Evolutionary conservation across 2,797 vertebrate species (phyloP), one percentile per base, ranked within the genome.

Genomic region (Gila robusta): DNA sequence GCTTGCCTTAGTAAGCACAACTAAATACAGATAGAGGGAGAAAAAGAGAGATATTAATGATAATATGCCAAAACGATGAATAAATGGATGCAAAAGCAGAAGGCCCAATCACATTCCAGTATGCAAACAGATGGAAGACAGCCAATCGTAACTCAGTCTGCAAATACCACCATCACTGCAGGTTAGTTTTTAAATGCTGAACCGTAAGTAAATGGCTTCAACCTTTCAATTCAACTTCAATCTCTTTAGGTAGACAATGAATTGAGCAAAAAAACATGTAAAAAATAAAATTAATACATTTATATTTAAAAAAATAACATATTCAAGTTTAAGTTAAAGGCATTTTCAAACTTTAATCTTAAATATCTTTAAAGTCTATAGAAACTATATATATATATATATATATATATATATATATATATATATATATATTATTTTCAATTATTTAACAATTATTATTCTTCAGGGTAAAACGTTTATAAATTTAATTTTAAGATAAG

Each of bases 1-100:
- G 80, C 80, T 54, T 82, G 80, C 80, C 80, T 70, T 56, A 79
- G 74, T 66, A 76, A 78, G 72, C 82, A 84, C 59, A 66, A 76
- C 79, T 76, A 66, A 47, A 62, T 64, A 81, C 32, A 82, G 37
- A 72, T 32, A 82, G 52, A 56, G 11, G 47, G 52, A 71, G 35
- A 82, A 41, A 82, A 28, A 82, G 67, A 81, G 64, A 80, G 26
- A 82, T 35, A 81, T 69, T 72, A 82, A 39, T 59, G 62, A 71
- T 21, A 28, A 39, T 35, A 32, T 28, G 19, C 26, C 5, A 79
- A 52, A 67, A n/a, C 0, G 1, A 81, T 32, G 6, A 69, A 9
- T 49, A 52, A 70, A 81, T 54, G 47, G 35, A 72, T 82, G 80
- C 49, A 72, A 59, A 67, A 39, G 39, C 35, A 71, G 54, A 59